These are phyloP conservation scores for Ptychochromis oligacanthus DNA, from an alignment of 2,113 vertebrate genomes.

Conservation along the genomic window DNA sequence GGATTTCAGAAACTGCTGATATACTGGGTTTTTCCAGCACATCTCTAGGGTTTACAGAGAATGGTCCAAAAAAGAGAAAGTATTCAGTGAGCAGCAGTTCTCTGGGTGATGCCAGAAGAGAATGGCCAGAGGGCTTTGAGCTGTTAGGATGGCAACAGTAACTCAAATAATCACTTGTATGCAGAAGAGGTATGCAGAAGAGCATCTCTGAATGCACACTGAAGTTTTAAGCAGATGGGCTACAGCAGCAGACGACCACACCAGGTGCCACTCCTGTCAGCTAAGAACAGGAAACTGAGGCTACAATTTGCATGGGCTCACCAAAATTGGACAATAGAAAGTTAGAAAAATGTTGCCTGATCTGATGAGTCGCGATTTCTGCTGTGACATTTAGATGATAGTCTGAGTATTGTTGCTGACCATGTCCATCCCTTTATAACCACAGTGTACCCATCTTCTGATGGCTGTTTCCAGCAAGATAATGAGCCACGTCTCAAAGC, in stretches of 20 bases:
- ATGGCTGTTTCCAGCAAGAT: background rate
- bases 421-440: background rate
- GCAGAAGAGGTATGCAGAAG: too few relatives aligned
- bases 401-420: background rate
- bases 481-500: background rate
- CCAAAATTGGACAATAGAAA: background rate
- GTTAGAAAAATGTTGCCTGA: background rate
- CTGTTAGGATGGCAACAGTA: too few relatives aligned
- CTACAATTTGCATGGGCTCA: background rate
- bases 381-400: background rate
- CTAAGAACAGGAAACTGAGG: background rate
- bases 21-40: too few relatives aligned
- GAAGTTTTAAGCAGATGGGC: too few relatives aligned
- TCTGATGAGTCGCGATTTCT: background rate
- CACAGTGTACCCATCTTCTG: background rate
- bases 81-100: too few relatives aligned
- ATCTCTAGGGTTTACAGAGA: too few relatives aligned
- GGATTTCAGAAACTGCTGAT: too few relatives aligned
- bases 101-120: too few relatives aligned
- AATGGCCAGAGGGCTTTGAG: too few relatives aligned
- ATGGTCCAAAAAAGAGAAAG: too few relatives aligned
- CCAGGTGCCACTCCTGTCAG: background rate
- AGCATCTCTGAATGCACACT: too few relatives aligned
- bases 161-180: too few relatives aligned
- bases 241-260: background rate